phyloP scores from a whole-genome alignment of 2,888 invertebrate species.

The Tiliacea citrago region DNA sequence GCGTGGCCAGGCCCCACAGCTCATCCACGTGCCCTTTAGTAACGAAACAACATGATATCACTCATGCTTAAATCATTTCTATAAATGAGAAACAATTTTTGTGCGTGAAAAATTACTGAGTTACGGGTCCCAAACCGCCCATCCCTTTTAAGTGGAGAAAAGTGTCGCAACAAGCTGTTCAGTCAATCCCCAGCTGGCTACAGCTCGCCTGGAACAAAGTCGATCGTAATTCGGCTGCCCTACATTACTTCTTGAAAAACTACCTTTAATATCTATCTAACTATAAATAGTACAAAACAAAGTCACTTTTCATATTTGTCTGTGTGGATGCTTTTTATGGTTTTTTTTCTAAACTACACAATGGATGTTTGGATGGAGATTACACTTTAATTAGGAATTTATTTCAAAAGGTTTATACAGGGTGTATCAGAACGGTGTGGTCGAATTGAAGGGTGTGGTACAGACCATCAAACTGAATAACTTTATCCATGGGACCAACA shows the following conservation, averaged over 20 bases:
- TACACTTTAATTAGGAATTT: background rate
- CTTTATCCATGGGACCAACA: no score
- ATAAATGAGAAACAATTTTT: background rate
- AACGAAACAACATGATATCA: rapidly evolving
- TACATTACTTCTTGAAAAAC: background rate
- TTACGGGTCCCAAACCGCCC: background rate
- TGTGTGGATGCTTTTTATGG: no score
- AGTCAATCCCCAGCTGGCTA: no score
- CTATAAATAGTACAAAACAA: background rate
- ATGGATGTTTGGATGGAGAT: no score
- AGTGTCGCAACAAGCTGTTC: background rate
- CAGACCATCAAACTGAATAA: no score
- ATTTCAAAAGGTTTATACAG: background rate
- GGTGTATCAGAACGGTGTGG: no score
- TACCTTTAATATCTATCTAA: background rate
- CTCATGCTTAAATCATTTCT: no score
- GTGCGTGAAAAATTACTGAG: background rate
- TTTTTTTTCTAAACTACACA: no score
- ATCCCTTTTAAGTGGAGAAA: background rate
- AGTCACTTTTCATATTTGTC: background rate
- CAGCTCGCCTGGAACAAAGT: background rate
- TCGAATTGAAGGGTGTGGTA: no score
- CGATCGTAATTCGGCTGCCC: background rate
- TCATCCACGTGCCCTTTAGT: constrained; percentile 95
- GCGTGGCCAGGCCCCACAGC: constrained; percentile 96